These are phyloP conservation scores for Sinocyclocheilus anshuiensis DNA, from an alignment of 2,113 vertebrate species.

Conservation along the genomic window DNA sequence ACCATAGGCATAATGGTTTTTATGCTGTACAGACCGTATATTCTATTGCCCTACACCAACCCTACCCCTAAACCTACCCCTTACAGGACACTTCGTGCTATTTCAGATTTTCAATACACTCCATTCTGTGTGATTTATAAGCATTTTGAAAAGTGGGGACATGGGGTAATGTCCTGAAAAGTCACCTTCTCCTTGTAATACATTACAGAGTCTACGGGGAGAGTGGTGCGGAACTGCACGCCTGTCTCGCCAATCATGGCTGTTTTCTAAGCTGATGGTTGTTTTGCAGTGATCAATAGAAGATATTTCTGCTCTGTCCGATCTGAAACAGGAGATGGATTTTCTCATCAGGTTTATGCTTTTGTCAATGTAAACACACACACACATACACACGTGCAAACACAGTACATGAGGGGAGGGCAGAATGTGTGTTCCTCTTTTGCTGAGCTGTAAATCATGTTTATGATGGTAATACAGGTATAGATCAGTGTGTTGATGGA, in stretches of 20 bases:
- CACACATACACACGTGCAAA: slow-evolving; percentile 23
- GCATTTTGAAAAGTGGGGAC: no score
- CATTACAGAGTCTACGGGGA: background rate
- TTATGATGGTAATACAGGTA: slow-evolving; percentile 54
- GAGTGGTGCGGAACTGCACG: background rate
- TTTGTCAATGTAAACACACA: slow-evolving; percentile 25
- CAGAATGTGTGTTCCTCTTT: slow-evolving; percentile 31
- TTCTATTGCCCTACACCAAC: no score
- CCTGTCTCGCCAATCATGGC: slow-evolving; percentile 25
- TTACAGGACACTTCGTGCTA: no score
- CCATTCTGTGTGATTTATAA: no score
- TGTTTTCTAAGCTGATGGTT: slow-evolving; percentile 42
- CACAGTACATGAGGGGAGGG: slow-evolving; percentile 37
- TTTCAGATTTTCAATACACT: no score
- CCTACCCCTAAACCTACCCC: no score
- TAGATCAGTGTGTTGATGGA: slow-evolving; percentile 60
- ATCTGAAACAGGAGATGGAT: slow-evolving; percentile 48
- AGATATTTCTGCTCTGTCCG: slow-evolving; percentile 35
- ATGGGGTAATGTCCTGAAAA: no score
- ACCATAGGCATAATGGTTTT: no score
- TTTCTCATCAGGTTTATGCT: slow-evolving; percentile 49
- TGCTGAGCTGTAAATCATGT: slow-evolving; percentile 47
- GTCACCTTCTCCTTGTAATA: no score
- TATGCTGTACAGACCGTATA: no score
- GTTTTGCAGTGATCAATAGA: slow-evolving; percentile 42